These are phyloP conservation scores for Gadus macrocephalus DNA, from an alignment of 2,113 vertebrate species.

Conservation along the genomic window DNA sequence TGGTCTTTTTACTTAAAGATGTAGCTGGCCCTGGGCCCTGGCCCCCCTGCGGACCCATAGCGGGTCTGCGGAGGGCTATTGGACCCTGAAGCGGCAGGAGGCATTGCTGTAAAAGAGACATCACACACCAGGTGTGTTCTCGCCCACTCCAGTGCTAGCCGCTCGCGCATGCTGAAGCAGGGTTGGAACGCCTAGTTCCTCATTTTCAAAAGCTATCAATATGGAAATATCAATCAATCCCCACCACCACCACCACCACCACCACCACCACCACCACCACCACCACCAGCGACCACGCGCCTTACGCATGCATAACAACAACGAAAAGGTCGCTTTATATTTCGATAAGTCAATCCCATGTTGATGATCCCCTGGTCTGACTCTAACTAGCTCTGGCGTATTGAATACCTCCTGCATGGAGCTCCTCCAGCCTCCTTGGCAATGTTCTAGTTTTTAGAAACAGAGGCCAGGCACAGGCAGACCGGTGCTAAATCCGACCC, in stretches of 20 bases:
- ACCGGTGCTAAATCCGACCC: constrained; percentile 41
- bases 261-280: constrained; percentile 2
- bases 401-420: constrained; percentile 48
- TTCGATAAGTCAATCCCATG: constrained; percentile 37
- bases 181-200: constrained; percentile 23
- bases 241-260: constrained; percentile 19
- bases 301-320: no score
- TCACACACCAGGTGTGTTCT: constrained; percentile 15
- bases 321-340: background rate
- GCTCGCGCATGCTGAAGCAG: constrained; percentile 1
- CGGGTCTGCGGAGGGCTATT: constrained; percentile 9
- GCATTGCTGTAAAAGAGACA: constrained; percentile 21
- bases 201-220: constrained; percentile 51
- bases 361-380: constrained; percentile 40
- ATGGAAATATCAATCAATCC: constrained; percentile 51
- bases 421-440: constrained; percentile 46
- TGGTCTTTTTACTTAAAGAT: background rate
- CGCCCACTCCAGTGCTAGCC: constrained; percentile 15
- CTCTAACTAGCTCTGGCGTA: constrained; percentile 57
- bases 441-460: constrained; percentile 63
- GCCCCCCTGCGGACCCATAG: no score
- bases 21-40: no score
- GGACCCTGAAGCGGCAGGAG: constrained; percentile 11
- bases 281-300: background rate
- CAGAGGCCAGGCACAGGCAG: constrained; percentile 51